These are phyloP conservation scores for Trematomus loennbergii DNA, from an alignment of 2,113 vertebrate genomes.

Conservation along the genomic window DNA sequence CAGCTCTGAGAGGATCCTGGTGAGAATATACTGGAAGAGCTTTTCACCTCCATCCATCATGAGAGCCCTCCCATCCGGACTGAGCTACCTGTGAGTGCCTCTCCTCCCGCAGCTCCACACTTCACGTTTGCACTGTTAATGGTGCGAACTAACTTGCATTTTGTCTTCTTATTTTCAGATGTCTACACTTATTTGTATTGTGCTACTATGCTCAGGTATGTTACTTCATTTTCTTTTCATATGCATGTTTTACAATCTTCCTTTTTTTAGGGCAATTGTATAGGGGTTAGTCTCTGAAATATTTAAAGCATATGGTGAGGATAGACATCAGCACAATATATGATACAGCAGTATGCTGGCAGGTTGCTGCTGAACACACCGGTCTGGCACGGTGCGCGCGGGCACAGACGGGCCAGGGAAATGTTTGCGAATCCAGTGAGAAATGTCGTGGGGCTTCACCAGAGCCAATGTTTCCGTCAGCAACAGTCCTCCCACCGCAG, in stretches of 20 bases:
- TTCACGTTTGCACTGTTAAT: background rate
- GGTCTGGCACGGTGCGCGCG: conserved; percentile 66
- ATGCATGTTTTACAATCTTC: background rate
- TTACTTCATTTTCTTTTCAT: background rate
- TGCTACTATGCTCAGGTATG: conserved; percentile 97
- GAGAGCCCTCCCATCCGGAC: conserved; percentile 74
- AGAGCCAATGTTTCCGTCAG: conserved; percentile 32
- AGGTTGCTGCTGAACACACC: conserved; percentile 75
- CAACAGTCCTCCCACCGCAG: conserved; percentile 55
- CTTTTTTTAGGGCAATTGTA: background rate
- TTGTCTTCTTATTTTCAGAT: conserved; percentile 82
- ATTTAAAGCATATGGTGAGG: conserved; percentile 21
- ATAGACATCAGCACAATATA: conserved; percentile 44
- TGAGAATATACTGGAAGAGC: conserved; percentile 38
- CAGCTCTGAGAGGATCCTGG: background rate
- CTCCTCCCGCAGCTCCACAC: background rate
- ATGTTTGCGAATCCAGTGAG: conserved; percentile 40
- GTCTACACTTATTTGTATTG: conserved; percentile 93
- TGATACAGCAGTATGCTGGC: conserved; percentile 58
- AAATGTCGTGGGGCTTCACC: conserved; percentile 47
- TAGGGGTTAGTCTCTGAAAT: background rate
- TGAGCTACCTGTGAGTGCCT: conserved; percentile 83
- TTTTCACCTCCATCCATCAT: conserved; percentile 74
- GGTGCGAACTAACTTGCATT: background rate
- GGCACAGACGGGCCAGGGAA: conserved; percentile 57